Conservation (phyloP, 2,888 invertebrate genomes). For the Oscheius sp. region DNA sequence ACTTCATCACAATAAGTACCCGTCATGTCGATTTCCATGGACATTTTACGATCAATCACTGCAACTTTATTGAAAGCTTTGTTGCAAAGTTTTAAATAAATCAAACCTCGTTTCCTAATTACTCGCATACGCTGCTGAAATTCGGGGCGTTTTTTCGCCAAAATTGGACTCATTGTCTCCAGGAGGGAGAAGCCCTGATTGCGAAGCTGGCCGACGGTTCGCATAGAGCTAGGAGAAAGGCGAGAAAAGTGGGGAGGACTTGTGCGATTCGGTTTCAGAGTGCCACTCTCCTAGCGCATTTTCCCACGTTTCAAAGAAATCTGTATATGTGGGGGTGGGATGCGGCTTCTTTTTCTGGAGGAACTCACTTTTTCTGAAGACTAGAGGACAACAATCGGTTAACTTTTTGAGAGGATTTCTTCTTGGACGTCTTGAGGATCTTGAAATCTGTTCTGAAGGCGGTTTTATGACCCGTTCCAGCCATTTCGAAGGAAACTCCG, state of each 20-base stretch:
- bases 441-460: no score
- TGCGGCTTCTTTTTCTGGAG: no score
- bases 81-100: background rate
- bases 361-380: no score
- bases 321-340: background rate
- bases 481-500: no score
- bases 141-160: slow-evolving; percentile 25
- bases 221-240: slow-evolving; percentile 4
- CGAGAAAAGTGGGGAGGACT: background rate
- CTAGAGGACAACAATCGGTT: no score
- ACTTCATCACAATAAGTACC: slow-evolving; percentile 53
- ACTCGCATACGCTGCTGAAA: slow-evolving; percentile 18
- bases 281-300: background rate
- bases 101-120: slow-evolving; percentile 24
- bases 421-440: no score
- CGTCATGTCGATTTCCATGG: slow-evolving; percentile 48
- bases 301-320: slow-evolving; percentile 3
- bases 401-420: no score
- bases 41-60: slow-evolving; percentile 32
- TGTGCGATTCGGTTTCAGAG: background rate
- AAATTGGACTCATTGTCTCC: slow-evolving; percentile 20
- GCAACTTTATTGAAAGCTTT: no score
- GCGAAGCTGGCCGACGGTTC: slow-evolving; percentile 26
- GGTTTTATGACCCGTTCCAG: no score
- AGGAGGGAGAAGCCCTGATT: slow-evolving; percentile 28